phyloP scores from a whole-genome alignment of 2,113 vertebrate species.

The Alligator mississippiensis region DNA sequence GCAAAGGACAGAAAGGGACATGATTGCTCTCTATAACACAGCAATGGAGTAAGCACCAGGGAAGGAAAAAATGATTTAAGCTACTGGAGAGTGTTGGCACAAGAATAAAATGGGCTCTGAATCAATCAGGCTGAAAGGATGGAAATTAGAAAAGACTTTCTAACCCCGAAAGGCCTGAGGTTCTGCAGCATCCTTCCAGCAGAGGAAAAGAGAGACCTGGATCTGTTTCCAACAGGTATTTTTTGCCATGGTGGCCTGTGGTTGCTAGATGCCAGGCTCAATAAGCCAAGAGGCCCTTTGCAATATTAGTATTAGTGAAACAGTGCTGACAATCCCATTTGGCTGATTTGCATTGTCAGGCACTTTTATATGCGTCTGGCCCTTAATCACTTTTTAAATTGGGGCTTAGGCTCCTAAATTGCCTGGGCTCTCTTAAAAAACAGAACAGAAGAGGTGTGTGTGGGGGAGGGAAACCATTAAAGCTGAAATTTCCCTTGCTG shows the following conservation, averaged over 20 bases:
- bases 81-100: accelerated
- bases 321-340: slow-evolving; percentile 1
- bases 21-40: background rate
- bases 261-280: no score
- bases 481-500: background rate
- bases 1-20: background rate
- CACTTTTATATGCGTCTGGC: background rate
- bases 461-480: background rate
- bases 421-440: background rate
- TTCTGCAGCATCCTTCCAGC: background rate
- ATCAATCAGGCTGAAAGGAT: background rate
- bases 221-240: no score
- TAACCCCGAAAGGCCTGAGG: background rate
- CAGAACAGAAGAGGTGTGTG: background rate
- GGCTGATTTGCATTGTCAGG: background rate
- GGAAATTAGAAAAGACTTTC: background rate
- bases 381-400: background rate
- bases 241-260: no score
- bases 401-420: background rate
- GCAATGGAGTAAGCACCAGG: accelerated
- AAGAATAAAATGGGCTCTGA: background rate
- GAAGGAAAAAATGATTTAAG: background rate
- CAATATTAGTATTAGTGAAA: background rate
- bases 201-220: background rate
- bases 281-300: no score